A percentile compares a stretch with the other conserved stretches of the same genome.
Evolutionary conservation across 2,888 invertebrate genomes (phyloP).

Genomic region (Dione juno): DNA sequence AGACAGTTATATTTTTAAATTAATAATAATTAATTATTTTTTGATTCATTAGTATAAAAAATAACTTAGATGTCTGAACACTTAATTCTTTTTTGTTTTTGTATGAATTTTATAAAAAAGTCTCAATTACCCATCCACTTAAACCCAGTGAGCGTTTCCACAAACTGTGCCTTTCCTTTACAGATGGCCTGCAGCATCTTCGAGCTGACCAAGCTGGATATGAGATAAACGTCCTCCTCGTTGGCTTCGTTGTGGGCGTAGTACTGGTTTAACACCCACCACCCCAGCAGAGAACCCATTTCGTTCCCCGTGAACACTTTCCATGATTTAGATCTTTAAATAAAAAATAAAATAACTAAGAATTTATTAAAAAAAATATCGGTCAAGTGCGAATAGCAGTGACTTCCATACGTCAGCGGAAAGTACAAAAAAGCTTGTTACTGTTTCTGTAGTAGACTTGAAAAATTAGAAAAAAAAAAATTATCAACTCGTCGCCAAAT

Average conservation of each 20-base stretch:
- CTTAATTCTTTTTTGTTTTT: too few relatives aligned
- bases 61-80: too few relatives aligned
- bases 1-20: too few relatives aligned
- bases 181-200: slow-evolving; percentile 95
- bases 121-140: slow-evolving; percentile 99
- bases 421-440: too few relatives aligned
- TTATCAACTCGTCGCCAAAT: too few relatives aligned
- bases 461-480: too few relatives aligned
- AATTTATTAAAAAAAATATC: not conserved
- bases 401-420: too few relatives aligned
- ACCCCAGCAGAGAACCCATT: slow-evolving; percentile 95
- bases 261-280: slow-evolving; percentile 92
- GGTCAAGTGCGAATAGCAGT: too few relatives aligned
- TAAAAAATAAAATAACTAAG: not conserved
- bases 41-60: too few relatives aligned
- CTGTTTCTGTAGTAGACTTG: too few relatives aligned
- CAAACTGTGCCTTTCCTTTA: slow-evolving; percentile 87
- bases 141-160: slow-evolving; percentile 98
- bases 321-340: slow-evolving; percentile 84
- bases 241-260: slow-evolving; percentile 70
- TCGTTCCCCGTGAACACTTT: slow-evolving; percentile 97
- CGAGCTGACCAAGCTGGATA: slow-evolving; percentile 98
- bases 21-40: too few relatives aligned
- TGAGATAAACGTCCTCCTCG: slow-evolving; percentile 88
- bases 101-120: too few relatives aligned